Percentiles rank a stretch among this genome's conserved stretches.
Conservation (phyloP, 2,888 invertebrate genomes). For the Theodoxus fluviatilis region DNA sequence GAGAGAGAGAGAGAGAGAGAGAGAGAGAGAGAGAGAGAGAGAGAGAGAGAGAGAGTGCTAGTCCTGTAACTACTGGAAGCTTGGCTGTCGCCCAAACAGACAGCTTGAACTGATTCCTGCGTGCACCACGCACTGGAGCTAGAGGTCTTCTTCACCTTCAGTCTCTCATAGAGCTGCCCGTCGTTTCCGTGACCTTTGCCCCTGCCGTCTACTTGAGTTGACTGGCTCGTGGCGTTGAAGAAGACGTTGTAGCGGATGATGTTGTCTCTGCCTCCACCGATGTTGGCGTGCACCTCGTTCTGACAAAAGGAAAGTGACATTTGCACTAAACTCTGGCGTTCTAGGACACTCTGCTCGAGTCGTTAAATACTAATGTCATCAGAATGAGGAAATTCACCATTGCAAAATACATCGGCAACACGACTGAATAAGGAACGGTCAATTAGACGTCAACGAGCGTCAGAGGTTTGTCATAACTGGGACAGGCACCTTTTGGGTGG, state of each 20-base stretch:
- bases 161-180: neutral
- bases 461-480: no score
- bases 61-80: no score
- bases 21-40: no score
- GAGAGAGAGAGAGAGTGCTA: no score
- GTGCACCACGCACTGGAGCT: no score
- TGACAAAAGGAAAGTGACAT: constrained; percentile 26
- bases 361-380: neutral
- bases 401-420: no score
- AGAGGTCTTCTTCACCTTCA: neutral
- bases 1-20: no score
- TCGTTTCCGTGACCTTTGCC: constrained; percentile 27
- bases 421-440: no score
- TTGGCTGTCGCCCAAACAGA: no score
- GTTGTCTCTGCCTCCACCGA: constrained; percentile 50
- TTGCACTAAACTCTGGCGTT: neutral
- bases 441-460: no score
- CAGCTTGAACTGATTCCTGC: no score
- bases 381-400: no score
- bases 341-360: neutral
- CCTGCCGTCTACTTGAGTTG: constrained; percentile 41
- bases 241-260: constrained; percentile 42
- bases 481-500: neutral
- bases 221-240: constrained; percentile 38
- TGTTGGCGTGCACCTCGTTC: constrained; percentile 45